Evolutionary conservation across 37 sponge, comb jelly and placozoan species (phyloP).

Genomic region (Halisarca cf. caerulea): DNA sequence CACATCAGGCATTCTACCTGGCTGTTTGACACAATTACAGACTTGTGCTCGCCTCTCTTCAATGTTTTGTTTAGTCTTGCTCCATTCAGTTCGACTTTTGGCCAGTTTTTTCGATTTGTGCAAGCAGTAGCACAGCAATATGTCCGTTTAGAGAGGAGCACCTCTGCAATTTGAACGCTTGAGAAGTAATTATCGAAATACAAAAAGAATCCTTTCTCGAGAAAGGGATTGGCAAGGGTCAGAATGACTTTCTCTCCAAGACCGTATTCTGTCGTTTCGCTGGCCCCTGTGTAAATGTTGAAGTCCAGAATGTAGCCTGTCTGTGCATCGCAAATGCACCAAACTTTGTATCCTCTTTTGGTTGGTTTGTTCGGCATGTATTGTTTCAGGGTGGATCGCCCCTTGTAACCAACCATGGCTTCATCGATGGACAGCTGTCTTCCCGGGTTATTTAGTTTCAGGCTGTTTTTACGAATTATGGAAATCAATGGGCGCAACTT

Average conservation of each 20-base stretch:
- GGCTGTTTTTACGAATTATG: background rate
- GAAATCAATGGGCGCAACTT: background rate
- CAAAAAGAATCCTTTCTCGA: background rate
- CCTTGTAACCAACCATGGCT: constrained; percentile 39
- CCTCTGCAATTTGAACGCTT: background rate
- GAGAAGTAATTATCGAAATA: constrained; percentile 1
- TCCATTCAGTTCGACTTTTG: background rate
- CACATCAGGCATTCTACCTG: background rate
- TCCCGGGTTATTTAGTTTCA: background rate
- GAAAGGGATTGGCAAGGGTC: background rate
- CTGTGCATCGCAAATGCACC: background rate
- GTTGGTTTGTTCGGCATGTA: constrained; percentile 24
- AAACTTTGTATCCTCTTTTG: constrained; percentile 28
- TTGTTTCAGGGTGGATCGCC: constrained; percentile 7
- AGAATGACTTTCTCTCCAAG: background rate
- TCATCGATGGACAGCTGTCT: constrained; percentile 2
- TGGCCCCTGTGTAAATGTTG: background rate
- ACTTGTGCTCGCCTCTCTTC: background rate
- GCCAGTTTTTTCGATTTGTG: background rate
- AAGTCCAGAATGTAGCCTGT: constrained; percentile 5
- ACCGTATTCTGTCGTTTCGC: background rate
- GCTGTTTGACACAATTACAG: background rate
- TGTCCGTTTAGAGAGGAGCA: background rate
- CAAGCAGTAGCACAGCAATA: background rate
- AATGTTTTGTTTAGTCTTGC: background rate